Conservation (phyloP, 2,113 vertebrate genomes). For the Setophaga kirtlandii region DNA sequence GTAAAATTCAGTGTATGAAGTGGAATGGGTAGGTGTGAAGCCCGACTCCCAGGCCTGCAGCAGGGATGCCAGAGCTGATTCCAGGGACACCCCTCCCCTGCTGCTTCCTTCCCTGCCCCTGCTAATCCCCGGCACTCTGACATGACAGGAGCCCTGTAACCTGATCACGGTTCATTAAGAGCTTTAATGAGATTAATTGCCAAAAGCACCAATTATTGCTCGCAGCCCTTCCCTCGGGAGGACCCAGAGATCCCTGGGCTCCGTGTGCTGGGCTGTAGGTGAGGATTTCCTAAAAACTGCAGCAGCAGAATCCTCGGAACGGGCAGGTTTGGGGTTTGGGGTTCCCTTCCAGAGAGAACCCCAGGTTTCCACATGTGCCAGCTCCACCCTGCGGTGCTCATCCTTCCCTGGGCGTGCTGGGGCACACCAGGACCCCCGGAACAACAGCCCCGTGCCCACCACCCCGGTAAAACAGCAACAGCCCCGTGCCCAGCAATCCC, state of each 20-base stretch:
- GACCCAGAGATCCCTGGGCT: neutral
- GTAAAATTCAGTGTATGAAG: accelerated
- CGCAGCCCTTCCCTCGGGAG: neutral
- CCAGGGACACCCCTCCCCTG: neutral
- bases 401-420: too few relatives aligned
- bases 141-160: neutral
- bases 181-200: neutral
- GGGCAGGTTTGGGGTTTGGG: accelerated
- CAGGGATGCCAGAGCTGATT: neutral
- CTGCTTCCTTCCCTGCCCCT: neutral
- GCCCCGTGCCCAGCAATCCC: accelerated
- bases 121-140: neutral
- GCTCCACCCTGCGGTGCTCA: accelerated
- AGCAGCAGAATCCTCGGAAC: accelerated
- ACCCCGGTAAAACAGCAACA: neutral
- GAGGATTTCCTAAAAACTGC: neutral
- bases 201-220: neutral
- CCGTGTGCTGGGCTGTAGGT: accelerated
- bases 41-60: neutral
- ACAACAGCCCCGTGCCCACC: neutral
- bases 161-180: neutral
- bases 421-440: neutral
- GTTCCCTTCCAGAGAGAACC: neutral
- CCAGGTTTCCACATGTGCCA: accelerated
- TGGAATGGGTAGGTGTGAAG: accelerated